Evolutionary conservation across 2,888 invertebrate genomes (phyloP).

Genomic region (Acronicta aceris): DNA sequence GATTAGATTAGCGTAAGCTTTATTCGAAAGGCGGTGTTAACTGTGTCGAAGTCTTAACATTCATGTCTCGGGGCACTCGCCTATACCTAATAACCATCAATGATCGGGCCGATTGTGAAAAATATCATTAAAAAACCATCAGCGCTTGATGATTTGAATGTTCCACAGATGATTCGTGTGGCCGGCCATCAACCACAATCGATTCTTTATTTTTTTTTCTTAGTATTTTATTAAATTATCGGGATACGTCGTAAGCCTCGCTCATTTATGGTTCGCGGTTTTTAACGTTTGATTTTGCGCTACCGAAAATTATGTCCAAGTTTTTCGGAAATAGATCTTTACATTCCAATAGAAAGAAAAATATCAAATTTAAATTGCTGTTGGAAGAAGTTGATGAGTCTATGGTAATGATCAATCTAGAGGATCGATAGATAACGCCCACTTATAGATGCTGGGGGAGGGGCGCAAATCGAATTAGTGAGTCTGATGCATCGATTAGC

Average conservation of each 20-base stretch:
- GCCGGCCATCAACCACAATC: conserved; percentile 86
- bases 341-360: conserved; percentile 22
- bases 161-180: conserved; percentile 80
- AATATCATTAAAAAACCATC: conserved; percentile 90
- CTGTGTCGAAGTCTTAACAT: conserved; percentile 68
- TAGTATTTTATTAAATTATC: conserved; percentile 84
- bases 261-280: conserved; percentile 64
- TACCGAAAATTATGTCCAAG: conserved; percentile 43
- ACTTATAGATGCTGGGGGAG: conserved; percentile 81
- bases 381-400: conserved; percentile 53
- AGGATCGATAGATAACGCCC: conserved; percentile 85
- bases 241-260: conserved; percentile 66
- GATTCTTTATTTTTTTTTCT: conserved; percentile 81
- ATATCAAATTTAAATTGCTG: conserved; percentile 15
- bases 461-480: conserved; percentile 87
- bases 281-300: conserved; percentile 61
- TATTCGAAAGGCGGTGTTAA: conserved; percentile 52
- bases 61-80: conserved; percentile 81
- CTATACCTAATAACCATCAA: conserved; percentile 88
- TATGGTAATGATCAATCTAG: conserved; percentile 72
- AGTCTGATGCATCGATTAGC: conserved; percentile 86
- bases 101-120: conserved; percentile 89
- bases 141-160: conserved; percentile 87
- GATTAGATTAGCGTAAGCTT: conserved; percentile 59
- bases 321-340: conserved; percentile 13